Evolutionary conservation across 2,797 vertebrate species (phyloP), one percentile per base, ranked within the genome.

Genomic region (Triplophysa bombifrons): DNA sequence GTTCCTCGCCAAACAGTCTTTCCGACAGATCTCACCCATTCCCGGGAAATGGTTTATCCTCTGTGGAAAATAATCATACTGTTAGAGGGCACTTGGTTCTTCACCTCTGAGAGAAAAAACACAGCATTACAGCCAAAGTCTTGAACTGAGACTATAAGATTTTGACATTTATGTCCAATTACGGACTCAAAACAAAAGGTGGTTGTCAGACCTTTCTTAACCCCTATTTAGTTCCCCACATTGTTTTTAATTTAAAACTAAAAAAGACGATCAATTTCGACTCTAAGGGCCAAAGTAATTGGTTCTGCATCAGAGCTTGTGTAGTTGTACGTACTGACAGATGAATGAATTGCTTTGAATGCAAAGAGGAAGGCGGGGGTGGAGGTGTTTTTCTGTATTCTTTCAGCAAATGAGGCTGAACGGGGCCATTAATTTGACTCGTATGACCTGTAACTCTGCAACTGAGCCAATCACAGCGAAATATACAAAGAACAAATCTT

Each of bases 31-130:
- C 93, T 99, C 98, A 11, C 98, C 98, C 98, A 99, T 99, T 92
- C 98, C 98, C 84, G 98, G 98, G 91, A 99, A 99, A 94, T 99
- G 98, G 94, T 99, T 99, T 94, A 99, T 99, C 93, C 97, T 96
- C 98, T 99, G 90, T 89, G 85, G 89, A 91, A 80, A 92, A 93
- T 91, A 93, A 94, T 92, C 91, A 92, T 90, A 87, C 87, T 90
- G 92, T 92, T 91, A 91, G 84, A 78, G 88, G 84, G 87, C 88
- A 92, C 91, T 91, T 91, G 76, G 84, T 89, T 86, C 91, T 90
- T 92, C 90, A 92, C 88, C 90, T 92, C 86, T 84, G 86, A 87
- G 87, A 86, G 85, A 83, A 84, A 88, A 87, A 85, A 88, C 91
- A 90, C 56, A 82, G 92, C 88, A 93, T 93, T 92, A 92, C 90